Base-by-base conservation (phyloP, 53 echinoderm and acorn worm genomes). In the Actinopyga echinites region DNA sequence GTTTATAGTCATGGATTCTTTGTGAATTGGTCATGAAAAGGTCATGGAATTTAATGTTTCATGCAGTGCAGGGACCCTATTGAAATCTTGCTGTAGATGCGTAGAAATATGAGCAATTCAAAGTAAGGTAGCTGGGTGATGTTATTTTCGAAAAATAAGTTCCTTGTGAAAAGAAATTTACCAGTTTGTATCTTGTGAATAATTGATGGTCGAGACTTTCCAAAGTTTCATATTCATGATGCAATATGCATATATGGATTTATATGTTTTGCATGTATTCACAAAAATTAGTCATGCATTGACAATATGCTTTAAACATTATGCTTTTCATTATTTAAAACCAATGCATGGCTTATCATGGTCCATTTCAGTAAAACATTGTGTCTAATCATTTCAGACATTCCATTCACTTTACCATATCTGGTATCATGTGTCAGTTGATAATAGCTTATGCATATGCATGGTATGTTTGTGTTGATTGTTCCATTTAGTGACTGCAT, bases 401-500 rank as follows among this genome's bases (percentile, higher is more conserved):
- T 62, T 29, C 62, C 30, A 12, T 62, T 22, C 40, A 68, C 38
- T 36, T 37, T 68, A n/a, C n/a, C 32, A 49, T 49, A 49, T 33
- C 32, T n/a, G 34, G 63, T 63, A 38, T 68, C 34, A 38, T 22
- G 22, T 68, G 68, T 20, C 68, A 34, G 34, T 34, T 68, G 40
- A 68, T 68, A 68, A 68, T 33, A 68, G 68, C 68, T 68, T 68
- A 68, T 68, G 68, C 68, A 67, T 67, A 67, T 67, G 68, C 68
- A 68, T 68, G 68, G 22, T 68, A 6, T 49, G 49, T 49, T 5
- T 49, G 49, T 17, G 17, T 15, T 49, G 49, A 49, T 49, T 49
- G 49, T 49, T 13, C 17, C 49, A 49, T 49, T 11, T 13, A 49
- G 49, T 49, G 49, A 49, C 49, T 49, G 49, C 49, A 49, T 49